Base-by-base conservation (phyloP, 2,113 vertebrate genomes). In the Peromyscus californicus region DNA sequence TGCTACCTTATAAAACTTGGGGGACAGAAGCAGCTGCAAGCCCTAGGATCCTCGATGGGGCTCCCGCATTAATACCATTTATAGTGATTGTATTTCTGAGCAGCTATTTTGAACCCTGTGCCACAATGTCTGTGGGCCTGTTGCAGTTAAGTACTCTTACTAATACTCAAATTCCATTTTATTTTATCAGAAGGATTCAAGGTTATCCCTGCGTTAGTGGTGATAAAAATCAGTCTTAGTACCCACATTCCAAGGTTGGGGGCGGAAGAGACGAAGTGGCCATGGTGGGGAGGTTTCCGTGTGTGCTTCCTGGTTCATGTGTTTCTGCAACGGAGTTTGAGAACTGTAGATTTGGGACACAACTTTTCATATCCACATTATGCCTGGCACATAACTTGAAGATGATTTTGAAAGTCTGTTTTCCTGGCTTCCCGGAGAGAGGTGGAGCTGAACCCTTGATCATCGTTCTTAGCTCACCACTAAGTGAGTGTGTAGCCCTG, bases 401-500 rank as follows among this genome's bases (percentile, higher is more conserved):
- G 91, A 74, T 80, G 33, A 72, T 39, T 59, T 59, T 59, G 5
- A 57, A 82, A 90, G 36, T 36, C 36, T 59, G 19, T 83, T 80
- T 87, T 57, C 87, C 8, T 96, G 93, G 22, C n/a, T 87, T 82
- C 19, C 0, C 79, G 70, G 82, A 54, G 19, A n/a, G 63, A 39
- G 70, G 36, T 86, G 11, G 45, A 65, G 80, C 75, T 78, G 87
- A 93, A 39, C 33, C 36, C 54, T 89, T 80, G 51, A 91, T 86
- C 31, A 1, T 3, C 90, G 51, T n/a, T 19, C 42, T 79, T 61
- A 57, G 82, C 65, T 59, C 12, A 59, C 59, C 51, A 19, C 42
- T 83, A 13, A 93, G 63, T 95, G 91, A 93, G 85, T 93, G 29
- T 76, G 75, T 97, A 94, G 67, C 95, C 91, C 82, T 92, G 79